These are phyloP conservation scores for Horisme vitalbata DNA, from an alignment of 2,888 invertebrate genomes.

Conservation along the genomic window DNA sequence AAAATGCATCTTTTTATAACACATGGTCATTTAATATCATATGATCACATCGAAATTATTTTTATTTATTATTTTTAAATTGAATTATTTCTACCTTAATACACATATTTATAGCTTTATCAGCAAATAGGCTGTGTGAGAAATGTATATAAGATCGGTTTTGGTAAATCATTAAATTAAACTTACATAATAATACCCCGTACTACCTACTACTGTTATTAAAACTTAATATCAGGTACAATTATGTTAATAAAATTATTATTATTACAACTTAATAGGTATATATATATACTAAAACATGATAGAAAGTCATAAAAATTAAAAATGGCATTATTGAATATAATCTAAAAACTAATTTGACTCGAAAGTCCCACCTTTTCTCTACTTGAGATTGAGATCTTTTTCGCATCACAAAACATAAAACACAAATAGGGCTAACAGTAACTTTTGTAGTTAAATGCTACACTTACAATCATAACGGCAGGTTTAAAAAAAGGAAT, in stretches of 20 bases:
- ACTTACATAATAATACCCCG: background rate
- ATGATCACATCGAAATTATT: too few relatives aligned
- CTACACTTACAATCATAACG: background rate
- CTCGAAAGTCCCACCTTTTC: background rate
- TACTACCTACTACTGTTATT: background rate
- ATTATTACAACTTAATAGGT: background rate
- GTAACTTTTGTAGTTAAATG: background rate
- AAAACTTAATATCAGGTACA: slow-evolving; percentile 21
- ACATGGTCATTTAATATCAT: slow-evolving; percentile 16
- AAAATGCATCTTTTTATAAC: too few relatives aligned
- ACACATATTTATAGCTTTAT: too few relatives aligned
- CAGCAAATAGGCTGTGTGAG: too few relatives aligned
- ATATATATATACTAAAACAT: too few relatives aligned
- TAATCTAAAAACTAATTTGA: background rate
- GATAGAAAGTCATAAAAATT: background rate
- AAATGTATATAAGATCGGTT: too few relatives aligned
- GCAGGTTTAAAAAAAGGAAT: background rate
- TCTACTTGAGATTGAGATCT: background rate
- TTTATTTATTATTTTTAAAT: too few relatives aligned
- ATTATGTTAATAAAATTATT: background rate
- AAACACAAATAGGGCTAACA: too few relatives aligned
- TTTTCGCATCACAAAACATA: background rate
- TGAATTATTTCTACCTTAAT: too few relatives aligned
- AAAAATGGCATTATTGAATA: background rate
- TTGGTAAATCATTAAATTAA: slow-evolving; percentile 1